A percentile compares a stretch with the other conserved stretches of the same genome.
Conservation (phyloP, 92 coral and sea anemone species). For the Plumapathes pennacea region DNA sequence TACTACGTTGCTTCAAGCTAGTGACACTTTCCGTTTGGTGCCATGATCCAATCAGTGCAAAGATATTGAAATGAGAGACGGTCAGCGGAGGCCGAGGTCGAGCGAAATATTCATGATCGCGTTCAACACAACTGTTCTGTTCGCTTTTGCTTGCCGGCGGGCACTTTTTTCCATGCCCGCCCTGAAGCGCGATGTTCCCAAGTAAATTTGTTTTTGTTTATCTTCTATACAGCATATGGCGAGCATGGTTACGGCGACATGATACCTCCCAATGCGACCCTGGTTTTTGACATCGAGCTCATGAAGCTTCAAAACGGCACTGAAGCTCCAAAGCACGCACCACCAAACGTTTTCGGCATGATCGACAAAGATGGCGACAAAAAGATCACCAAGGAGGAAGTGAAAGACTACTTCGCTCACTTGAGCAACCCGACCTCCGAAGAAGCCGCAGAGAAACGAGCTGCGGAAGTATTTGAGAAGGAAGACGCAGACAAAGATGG, state of each 20-base stretch:
- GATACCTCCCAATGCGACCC: constrained; percentile 76
- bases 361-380: constrained; percentile 79
- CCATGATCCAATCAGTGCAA: too few relatives aligned
- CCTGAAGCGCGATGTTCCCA: too few relatives aligned
- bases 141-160: too few relatives aligned
- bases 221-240: constrained; percentile 70
- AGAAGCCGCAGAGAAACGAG: constrained; percentile 57
- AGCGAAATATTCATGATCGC: too few relatives aligned
- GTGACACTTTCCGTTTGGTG: too few relatives aligned
- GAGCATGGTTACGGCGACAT: constrained; percentile 67
- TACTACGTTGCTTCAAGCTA: too few relatives aligned
- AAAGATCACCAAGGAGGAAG: constrained; percentile 66
- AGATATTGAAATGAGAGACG: too few relatives aligned
- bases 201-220: too few relatives aligned
- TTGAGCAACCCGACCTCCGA: constrained; percentile 68
- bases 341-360: constrained; percentile 70
- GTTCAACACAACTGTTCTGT: too few relatives aligned
- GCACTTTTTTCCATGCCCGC: too few relatives aligned
- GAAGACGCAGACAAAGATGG: constrained; percentile 92
- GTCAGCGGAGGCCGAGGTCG: too few relatives aligned
- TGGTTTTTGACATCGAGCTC: constrained; percentile 80
- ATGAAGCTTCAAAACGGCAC: constrained; percentile 56
- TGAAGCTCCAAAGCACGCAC: constrained; percentile 6
- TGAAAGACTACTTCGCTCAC: constrained; percentile 60
- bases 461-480: constrained; percentile 73